phyloP scores from a whole-genome alignment of 1,140 invertebrate genomes.

The Hyposmocoma kahamanoa region DNA sequence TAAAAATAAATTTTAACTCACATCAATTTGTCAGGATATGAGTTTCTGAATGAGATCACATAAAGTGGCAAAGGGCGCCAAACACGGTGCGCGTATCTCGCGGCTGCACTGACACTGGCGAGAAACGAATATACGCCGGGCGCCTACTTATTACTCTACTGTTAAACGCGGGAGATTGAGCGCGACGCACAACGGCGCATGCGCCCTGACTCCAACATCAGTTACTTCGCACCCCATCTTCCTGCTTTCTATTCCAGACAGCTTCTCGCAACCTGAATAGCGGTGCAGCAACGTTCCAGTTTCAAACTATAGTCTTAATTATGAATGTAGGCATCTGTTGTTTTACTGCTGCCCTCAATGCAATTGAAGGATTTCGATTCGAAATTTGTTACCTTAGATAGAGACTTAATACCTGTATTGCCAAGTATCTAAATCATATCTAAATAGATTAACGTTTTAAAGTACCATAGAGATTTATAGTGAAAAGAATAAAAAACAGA shows the following conservation, averaged over 20 bases:
- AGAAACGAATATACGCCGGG: conserved; percentile 16
- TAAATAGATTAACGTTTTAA: too few relatives aligned
- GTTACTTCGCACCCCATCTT: background rate
- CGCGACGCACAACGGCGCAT: conserved; percentile 17
- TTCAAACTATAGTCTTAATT: too few relatives aligned
- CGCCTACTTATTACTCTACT: conserved; percentile 14
- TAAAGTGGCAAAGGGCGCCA: conserved; percentile 12
- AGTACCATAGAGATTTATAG: too few relatives aligned
- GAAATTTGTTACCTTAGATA: too few relatives aligned
- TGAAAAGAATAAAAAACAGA: too few relatives aligned
- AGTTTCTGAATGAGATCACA: conserved; percentile 42
- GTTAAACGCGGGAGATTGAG: conserved; percentile 19
- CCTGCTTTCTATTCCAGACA: background rate
- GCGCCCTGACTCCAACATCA: conserved; percentile 7
- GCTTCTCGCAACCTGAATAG: too few relatives aligned
- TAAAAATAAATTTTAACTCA: conserved; percentile 39
- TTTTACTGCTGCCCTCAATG: too few relatives aligned
- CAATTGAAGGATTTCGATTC: too few relatives aligned
- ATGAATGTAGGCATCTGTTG: too few relatives aligned
- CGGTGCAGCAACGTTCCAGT: too few relatives aligned
- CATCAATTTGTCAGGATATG: conserved; percentile 30
- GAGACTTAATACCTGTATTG: too few relatives aligned
- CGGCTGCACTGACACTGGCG: conserved; percentile 33
- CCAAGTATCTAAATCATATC: too few relatives aligned
- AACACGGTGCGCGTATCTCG: conserved; percentile 31